Evolutionary conservation across 1,140 invertebrate species (phyloP).

Genomic region (Rhagoletis zephyria): DNA sequence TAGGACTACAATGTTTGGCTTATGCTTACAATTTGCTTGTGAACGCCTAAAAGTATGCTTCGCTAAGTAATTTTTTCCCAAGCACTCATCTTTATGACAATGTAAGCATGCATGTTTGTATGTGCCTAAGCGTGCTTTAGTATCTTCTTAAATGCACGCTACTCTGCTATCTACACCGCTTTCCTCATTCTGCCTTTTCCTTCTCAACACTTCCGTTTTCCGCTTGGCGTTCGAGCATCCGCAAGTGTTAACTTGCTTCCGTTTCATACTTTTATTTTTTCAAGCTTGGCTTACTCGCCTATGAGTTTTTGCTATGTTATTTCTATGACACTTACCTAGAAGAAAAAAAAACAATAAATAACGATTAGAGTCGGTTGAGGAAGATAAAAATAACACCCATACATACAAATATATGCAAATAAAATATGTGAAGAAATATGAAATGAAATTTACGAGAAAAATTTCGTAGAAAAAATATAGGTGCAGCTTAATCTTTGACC

Average conservation of each 20-base stretch:
- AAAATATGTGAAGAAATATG: too few species aligned
- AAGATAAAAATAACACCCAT: too few species aligned
- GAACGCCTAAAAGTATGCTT: background rate
- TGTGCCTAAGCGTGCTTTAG: background rate
- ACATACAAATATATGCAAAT: too few species aligned
- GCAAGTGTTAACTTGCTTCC: background rate
- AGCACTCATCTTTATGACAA: background rate
- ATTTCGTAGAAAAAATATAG: too few species aligned
- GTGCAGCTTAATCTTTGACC: too few species aligned
- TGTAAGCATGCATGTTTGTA: background rate
- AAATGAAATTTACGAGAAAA: too few species aligned
- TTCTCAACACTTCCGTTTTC: constrained; percentile 14
- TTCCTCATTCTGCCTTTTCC: background rate
- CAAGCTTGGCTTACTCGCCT: background rate
- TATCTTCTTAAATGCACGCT: background rate
- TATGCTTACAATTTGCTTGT: background rate
- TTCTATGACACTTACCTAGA: background rate
- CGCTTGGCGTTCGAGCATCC: background rate
- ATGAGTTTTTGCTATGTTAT: background rate
- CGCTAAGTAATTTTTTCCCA: background rate
- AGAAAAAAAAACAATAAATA: background rate
- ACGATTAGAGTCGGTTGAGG: too few species aligned
- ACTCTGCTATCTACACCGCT: background rate
- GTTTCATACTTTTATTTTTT: background rate
- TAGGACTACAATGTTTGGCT: too few species aligned